A percentile compares a stretch with the other conserved stretches of the same genome.
Evolutionary conservation across 1,140 invertebrate genomes (phyloP).

Genomic region (Bombus soroeensis): DNA sequence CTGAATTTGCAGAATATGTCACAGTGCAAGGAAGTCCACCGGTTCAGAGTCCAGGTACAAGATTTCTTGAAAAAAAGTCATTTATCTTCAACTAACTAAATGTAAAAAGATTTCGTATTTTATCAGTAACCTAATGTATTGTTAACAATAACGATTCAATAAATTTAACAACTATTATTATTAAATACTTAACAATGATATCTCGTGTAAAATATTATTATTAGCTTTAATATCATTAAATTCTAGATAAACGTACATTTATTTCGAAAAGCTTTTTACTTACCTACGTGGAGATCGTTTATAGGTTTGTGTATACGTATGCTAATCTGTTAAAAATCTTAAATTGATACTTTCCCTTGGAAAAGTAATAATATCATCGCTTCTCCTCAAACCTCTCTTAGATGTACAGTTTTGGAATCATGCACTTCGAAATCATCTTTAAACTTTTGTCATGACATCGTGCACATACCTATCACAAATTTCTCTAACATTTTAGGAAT

Average conservation of each 20-base stretch:
- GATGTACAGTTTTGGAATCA: background rate
- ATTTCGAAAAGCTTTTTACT: background rate
- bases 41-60: slow-evolving; percentile 73
- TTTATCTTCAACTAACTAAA: background rate
- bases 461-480: slow-evolving; percentile 35
- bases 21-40: slow-evolving; percentile 77
- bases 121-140: background rate
- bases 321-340: background rate
- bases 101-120: background rate
- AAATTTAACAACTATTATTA: background rate
- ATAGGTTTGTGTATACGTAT: background rate
- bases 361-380: background rate
- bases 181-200: background rate
- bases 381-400: slow-evolving; percentile 6
- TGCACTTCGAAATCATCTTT: slow-evolving; percentile 14
- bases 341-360: background rate
- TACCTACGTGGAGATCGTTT: slow-evolving; percentile 6
- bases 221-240: background rate
- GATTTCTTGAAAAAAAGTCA: background rate
- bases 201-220: background rate
- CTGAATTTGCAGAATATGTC: slow-evolving; percentile 93
- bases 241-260: background rate
- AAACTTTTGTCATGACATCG: slow-evolving; percentile 11
- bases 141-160: background rate
- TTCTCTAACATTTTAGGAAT: slow-evolving; percentile 44